Base-by-base conservation (phyloP, 2,888 invertebrate genomes). In the Leptura quadrifasciata region DNA sequence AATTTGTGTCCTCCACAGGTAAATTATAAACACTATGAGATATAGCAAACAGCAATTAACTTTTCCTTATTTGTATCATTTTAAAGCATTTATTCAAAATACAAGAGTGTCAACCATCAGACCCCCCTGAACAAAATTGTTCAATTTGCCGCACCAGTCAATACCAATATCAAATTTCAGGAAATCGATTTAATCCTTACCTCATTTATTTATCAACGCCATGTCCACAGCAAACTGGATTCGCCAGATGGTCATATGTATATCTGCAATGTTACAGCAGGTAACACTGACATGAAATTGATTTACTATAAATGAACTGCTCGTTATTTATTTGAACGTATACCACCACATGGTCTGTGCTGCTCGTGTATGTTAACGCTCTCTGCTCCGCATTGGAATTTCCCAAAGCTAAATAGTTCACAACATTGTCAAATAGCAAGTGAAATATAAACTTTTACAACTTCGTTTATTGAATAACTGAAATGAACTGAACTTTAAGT, bases 201-300 rank as follows among this genome's bases (percentile, higher is more conserved):
- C 47, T 27, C 24, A 39, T 21, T 63, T 63, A 63, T 63, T 63
- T 63, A 63, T 47, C 39, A 63, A 35, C 15, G 39, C 39, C 63
- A 39, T 39, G 10, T 63, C 18, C 39, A 18, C n/a, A n/a, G 47
- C 47, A 47, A 47, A n/a, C 47, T 47, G 47, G 47, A 47, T 47
- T 12, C n/a, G 47, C 63, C 63, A 20, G 18, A n/a, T 39, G 27
- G 31, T 31, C 60, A 27, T 27, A 31, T n/a, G 31, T 63, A n/a
- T 47, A 47, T 60, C 60, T 60, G 39, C 39, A 63, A 39, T 39
- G 35, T 9, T 39, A 15, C 20, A 17, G 17, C 15, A 18, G 47
- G 63, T 8, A 63, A 15, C 39, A 21, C 35, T 21, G 20, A 20
- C 17, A 39, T 21, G 15, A 35, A 55, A 35, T 31, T 61, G 31